Conservation (phyloP, 2,113 vertebrate genomes). For the Chloropsis cyanopogon region DNA sequence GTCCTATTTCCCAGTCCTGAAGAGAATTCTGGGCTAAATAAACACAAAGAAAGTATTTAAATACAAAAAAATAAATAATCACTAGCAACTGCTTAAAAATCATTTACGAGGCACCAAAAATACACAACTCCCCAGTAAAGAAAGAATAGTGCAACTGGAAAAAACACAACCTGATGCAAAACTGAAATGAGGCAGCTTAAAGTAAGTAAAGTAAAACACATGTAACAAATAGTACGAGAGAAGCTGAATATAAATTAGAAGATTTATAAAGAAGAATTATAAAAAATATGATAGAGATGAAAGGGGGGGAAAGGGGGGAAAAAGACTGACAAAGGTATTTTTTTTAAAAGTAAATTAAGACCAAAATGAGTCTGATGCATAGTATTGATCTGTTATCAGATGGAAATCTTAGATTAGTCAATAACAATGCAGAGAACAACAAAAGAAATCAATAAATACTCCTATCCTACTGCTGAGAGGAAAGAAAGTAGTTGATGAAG, state of each 20-base stretch:
- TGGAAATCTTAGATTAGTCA: constrained; percentile 6
- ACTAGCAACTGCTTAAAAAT: not conserved
- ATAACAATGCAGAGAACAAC: constrained; percentile 12
- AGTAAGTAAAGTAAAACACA: not conserved
- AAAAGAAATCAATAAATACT: constrained; percentile 31
- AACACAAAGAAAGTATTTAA: not conserved
- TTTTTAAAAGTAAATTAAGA: not conserved
- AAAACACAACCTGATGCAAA: not conserved
- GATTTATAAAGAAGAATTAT: not conserved
- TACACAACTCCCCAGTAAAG: not conserved
- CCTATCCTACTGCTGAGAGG: not conserved
- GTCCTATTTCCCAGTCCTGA: not conserved
- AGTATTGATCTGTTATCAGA: not conserved
- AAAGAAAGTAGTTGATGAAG: not conserved
- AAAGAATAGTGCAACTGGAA: not conserved
- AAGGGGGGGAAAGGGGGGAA: not conserved
- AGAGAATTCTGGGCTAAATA: not conserved
- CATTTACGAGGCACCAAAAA: not conserved
- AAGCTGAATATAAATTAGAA: not conserved
- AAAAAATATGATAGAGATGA: not conserved
- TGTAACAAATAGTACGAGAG: not conserved
- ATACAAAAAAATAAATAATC: not conserved
- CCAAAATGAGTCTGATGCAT: not conserved
- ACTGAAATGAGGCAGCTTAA: not conserved
- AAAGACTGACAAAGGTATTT: not conserved